These are phyloP conservation scores for Perithous albicinctus DNA, from an alignment of 2,888 invertebrate species.

Conservation along the genomic window DNA sequence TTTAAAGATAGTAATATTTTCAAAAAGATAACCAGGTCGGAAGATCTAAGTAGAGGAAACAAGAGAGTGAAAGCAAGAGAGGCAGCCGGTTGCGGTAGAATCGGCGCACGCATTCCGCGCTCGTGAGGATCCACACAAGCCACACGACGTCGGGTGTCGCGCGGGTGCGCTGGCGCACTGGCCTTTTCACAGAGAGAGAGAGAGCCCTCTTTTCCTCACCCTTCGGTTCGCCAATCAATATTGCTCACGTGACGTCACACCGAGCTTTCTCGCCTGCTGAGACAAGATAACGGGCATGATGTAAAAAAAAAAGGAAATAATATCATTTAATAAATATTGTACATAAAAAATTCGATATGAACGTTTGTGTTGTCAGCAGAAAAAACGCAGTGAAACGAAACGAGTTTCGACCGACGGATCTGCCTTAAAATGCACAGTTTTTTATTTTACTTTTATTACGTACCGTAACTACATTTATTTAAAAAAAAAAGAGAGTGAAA, in stretches of 20 bases:
- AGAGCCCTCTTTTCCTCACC: constrained; percentile 52
- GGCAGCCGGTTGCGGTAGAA: constrained; percentile 44
- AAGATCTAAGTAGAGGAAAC: constrained; percentile 9
- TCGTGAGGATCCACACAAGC: constrained; percentile 14
- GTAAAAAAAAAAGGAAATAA: not conserved
- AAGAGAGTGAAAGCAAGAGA: not conserved
- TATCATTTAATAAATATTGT: not conserved
- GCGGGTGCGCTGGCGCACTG: constrained; percentile 50
- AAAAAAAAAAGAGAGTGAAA: too few relatives aligned
- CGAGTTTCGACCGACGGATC: not conserved
- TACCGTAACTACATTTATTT: too few relatives aligned
- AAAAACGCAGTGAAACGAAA: not conserved
- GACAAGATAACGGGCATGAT: constrained; percentile 32
- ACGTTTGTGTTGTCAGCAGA: not conserved
- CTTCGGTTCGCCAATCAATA: constrained; percentile 74
- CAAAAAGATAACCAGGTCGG: not conserved
- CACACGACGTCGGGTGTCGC: too few relatives aligned
- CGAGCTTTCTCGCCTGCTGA: constrained; percentile 34
- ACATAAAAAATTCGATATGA: not conserved
- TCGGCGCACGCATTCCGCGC: constrained; percentile 45
- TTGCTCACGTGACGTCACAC: constrained; percentile 74
- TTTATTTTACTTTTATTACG: too few relatives aligned
- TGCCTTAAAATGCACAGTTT: too few relatives aligned
- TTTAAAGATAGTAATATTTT: not conserved
- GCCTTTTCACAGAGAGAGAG: too few relatives aligned